Evolutionary conservation across 2,797 vertebrate genomes (phyloP).

Genomic region (Trichosurus vulpecula): DNA sequence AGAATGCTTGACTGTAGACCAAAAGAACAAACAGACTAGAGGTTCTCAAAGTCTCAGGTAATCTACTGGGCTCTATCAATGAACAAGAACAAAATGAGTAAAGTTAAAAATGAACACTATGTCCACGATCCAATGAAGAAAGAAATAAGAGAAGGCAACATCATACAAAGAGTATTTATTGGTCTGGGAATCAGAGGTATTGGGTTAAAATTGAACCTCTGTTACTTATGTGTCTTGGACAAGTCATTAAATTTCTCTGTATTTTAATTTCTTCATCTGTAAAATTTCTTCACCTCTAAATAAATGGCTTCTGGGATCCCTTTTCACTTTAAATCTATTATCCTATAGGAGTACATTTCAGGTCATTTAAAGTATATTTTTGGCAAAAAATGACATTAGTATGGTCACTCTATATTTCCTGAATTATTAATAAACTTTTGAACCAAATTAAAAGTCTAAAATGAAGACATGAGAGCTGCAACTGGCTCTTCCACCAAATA

Average conservation of each 20-base stretch:
- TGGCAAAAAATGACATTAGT: background rate
- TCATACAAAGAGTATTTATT: background rate
- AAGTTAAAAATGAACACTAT: background rate
- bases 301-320: background rate
- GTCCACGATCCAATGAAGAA: background rate
- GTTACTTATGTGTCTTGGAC: background rate
- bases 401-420: background rate
- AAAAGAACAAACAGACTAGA: background rate
- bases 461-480: background rate
- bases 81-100: background rate
- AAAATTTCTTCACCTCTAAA: background rate
- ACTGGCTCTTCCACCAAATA: background rate
- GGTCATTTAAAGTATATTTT: background rate
- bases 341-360: background rate
- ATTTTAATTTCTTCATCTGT: background rate
- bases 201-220: background rate
- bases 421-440: conserved; percentile 2
- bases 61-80: background rate
- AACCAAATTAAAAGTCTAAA: conserved; percentile 13
- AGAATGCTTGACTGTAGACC: background rate
- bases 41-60: background rate
- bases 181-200: background rate
- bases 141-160: background rate
- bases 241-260: background rate
- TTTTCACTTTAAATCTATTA: background rate